Percentiles rank a stretch among this genome's conserved stretches.
Conservation (phyloP, 2,113 vertebrate species). For the Arothron firmamentum region DNA sequence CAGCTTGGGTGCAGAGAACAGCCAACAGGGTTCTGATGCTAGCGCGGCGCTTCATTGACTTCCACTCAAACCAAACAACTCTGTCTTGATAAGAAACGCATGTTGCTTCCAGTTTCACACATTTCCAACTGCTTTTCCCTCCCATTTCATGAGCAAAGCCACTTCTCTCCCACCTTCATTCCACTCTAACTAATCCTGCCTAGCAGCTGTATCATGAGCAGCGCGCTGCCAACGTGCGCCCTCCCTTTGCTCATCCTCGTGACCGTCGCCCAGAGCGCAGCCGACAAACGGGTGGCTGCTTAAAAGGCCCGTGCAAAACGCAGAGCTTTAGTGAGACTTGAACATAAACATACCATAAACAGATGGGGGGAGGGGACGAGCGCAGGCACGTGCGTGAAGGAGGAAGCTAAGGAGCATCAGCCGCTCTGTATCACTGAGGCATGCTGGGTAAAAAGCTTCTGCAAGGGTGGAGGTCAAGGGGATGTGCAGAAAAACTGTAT, state of each 20-base stretch:
- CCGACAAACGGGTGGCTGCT: not conserved
- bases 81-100: not conserved
- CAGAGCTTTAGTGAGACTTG: not conserved
- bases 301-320: not conserved
- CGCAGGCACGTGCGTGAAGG: not conserved
- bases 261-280: no score
- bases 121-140: no score
- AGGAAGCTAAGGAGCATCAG: slow-evolving; percentile 3
- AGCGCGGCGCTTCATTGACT: not conserved
- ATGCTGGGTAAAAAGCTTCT: no score
- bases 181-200: slow-evolving; percentile 10
- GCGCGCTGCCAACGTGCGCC: no score
- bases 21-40: not conserved
- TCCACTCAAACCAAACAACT: not conserved
- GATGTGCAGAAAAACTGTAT: no score
- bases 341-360: not conserved
- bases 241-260: no score
- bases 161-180: slow-evolving; percentile 24
- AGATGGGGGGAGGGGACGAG: not conserved
- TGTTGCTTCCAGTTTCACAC: slow-evolving; percentile 2
- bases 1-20: not conserved
- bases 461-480: no score
- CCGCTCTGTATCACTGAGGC: no score
- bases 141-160: not conserved
- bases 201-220: slow-evolving; percentile 31